Base-by-base conservation (phyloP, 2,113 vertebrate genomes). In the Furnarius figulus region DNA sequence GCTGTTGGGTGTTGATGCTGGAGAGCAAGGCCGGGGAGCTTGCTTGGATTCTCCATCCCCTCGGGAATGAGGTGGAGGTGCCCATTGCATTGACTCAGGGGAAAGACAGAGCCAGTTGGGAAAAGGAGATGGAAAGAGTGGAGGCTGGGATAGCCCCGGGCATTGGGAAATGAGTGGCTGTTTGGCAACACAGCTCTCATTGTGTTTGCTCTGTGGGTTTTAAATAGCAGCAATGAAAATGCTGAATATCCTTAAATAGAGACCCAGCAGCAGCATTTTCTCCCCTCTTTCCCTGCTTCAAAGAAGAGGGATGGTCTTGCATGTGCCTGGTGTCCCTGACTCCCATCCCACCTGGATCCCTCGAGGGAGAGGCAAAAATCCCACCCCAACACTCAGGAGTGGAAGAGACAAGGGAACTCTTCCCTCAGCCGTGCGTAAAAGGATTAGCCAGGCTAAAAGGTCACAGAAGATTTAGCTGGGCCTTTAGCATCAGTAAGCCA, bases 381-480 rank as follows among this genome's bases (percentile, higher is more conserved):
- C 47, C 72, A 66, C 22, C 23, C 53, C 20, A 24, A 66, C 56
- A 4, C 31, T 17, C 2, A 1, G 66, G 74, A 58, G 46, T 14
- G 82, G 68, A 18, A 47, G 63, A 62, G 85, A 46, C 68, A 66
- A 44, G 92, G 37, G 53, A 88, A 77, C 88, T 86, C 94, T 85
- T 84, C 27, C 4, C 76, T 90, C 90, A 74, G 18, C 92, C 73
- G 14, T 10, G 8, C 2, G 12, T 80, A 55, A 90, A 96, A 71
- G 95, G 95, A 97, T 97, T 97, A 97, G 74, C 76, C 73, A 14
- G 94, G 95, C 94, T 97, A 92, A 96, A 97, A 96, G 96, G 96
- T 97, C 96, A 67, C 6, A 92, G 93, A 92, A 97, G 96, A 92
- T 97, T 97, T 96, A 96, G 85, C 85, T 35, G 72, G 94, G 90